Conservation (phyloP, 2,113 vertebrate species). For the Lutjanus erythropterus region DNA sequence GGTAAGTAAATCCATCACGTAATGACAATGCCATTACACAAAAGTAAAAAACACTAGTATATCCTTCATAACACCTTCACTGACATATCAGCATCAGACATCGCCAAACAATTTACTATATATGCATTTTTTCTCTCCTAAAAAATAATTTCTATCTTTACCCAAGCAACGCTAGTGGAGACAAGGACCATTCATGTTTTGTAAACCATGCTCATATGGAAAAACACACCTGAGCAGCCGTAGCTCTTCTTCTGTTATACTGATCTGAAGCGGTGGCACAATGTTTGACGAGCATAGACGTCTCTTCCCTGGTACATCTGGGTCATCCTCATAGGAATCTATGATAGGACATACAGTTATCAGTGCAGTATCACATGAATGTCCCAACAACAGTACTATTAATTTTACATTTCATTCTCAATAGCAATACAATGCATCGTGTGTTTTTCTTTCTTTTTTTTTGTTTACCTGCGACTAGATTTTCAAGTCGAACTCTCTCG, state of each 20-base stretch:
- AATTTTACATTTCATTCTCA: neutral
- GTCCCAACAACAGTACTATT: neutral
- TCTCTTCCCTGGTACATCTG: constrained; percentile 84
- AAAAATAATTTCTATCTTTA: neutral
- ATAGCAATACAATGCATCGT: neutral
- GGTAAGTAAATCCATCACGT: too few species aligned
- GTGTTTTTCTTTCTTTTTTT: neutral
- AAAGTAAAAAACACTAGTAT: neutral
- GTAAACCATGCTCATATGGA: neutral
- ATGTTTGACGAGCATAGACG: constrained; percentile 90
- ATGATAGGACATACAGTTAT: constrained; percentile 28
- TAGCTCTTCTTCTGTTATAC: constrained; percentile 90
- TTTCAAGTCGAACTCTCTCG: constrained; percentile 94
- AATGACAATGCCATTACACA: neutral
- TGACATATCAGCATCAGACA: too few species aligned
- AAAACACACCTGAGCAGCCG: constrained; percentile 88
- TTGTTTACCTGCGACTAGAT: constrained; percentile 91
- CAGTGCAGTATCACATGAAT: constrained; percentile 42
- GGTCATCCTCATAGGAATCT: constrained; percentile 93
- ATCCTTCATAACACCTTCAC: neutral
- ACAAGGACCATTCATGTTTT: neutral
- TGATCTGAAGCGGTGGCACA: constrained; percentile 90
- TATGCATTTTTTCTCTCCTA: neutral
- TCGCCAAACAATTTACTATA: too few species aligned
- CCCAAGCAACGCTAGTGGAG: neutral